Evolutionary conservation across 2,113 vertebrate genomes (phyloP).

Genomic region (Myxocyprinus asiaticus): DNA sequence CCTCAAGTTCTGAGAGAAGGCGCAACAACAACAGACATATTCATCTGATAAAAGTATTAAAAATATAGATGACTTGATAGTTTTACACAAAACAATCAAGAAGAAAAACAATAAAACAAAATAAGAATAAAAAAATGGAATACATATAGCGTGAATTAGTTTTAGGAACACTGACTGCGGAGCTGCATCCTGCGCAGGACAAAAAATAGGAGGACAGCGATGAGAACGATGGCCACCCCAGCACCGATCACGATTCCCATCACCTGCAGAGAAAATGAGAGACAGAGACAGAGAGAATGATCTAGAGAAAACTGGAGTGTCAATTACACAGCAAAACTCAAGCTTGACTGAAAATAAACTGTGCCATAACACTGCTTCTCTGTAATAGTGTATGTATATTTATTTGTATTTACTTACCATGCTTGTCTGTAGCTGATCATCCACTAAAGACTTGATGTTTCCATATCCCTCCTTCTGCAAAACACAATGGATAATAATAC

Average conservation of each 20-base stretch:
- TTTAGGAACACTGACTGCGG: conserved; percentile 76
- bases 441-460: conserved; percentile 72
- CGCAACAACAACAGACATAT: background rate
- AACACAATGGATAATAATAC: background rate
- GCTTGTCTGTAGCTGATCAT: conserved; percentile 83
- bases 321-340: no score
- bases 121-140: no score
- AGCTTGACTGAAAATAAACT: background rate
- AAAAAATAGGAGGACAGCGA: conserved; percentile 80
- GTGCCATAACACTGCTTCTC: background rate
- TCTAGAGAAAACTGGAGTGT: no score
- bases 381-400: background rate
- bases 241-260: conserved; percentile 82
- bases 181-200: conserved; percentile 80
- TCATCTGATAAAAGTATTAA: no score
- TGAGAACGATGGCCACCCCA: conserved; percentile 72
- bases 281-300: background rate
- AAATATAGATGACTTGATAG: no score
- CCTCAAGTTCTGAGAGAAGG: conserved; percentile 71
- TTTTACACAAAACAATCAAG: no score
- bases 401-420: conserved; percentile 70
- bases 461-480: conserved; percentile 62
- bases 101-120: no score
- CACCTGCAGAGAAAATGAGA: conserved; percentile 69
- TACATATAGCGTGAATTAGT: background rate